These are phyloP conservation scores for Acrocephalus scirpaceus DNA, from an alignment of 2,797 vertebrate genomes.

Conservation along the genomic window DNA sequence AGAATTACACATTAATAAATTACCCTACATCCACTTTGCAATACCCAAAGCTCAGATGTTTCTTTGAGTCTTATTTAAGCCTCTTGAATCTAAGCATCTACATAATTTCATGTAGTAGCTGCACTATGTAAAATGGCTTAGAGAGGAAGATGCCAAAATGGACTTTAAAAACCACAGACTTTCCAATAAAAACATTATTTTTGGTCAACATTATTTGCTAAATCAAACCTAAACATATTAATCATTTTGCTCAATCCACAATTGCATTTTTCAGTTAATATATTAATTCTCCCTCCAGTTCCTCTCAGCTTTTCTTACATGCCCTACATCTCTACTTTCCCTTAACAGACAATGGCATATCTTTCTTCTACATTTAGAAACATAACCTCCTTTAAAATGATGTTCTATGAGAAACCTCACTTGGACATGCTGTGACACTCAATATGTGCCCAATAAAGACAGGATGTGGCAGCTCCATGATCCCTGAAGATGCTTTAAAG, in stretches of 20 bases:
- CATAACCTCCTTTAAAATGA: neutral
- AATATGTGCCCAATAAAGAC: neutral
- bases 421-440: neutral
- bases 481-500: neutral
- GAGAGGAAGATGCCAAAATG: neutral
- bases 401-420: neutral
- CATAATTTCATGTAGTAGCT: neutral
- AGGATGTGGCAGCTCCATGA: neutral
- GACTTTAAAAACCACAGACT: neutral
- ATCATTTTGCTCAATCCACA: neutral
- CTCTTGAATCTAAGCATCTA: neutral
- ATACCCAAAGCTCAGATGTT: neutral
- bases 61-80: neutral
- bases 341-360: neutral
- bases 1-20: neutral
- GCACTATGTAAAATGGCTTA: neutral
- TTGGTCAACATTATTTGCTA: constrained; percentile 12
- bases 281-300: neutral
- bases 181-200: constrained; percentile 22
- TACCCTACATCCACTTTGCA: neutral
- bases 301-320: neutral
- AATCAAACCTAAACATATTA: neutral
- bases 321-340: neutral
- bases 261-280: neutral
- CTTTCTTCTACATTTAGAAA: neutral